Evolutionary conservation across 2,113 vertebrate species (phyloP).

Genomic region (Leiothrix lutea): DNA sequence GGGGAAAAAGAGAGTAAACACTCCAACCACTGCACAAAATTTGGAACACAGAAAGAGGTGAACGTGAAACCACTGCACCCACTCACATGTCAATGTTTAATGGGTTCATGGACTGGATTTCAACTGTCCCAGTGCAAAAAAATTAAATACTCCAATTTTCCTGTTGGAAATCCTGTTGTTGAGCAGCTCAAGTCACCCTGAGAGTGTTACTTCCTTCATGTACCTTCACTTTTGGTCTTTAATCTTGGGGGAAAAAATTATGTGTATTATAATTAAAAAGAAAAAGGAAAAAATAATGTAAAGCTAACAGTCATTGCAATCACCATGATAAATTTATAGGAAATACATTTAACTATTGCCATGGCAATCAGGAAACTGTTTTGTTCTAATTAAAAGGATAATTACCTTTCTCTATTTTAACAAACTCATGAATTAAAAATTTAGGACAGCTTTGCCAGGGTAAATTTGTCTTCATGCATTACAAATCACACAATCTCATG

Average conservation of each 20-base stretch:
- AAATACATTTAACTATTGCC: slow-evolving; percentile 20
- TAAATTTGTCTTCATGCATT: slow-evolving; percentile 7
- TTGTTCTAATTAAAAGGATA: slow-evolving; percentile 45
- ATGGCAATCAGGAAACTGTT: slow-evolving; percentile 33
- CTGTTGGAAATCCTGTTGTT: background rate
- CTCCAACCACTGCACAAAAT: no score
- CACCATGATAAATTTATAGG: slow-evolving; percentile 9
- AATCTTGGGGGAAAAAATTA: background rate
- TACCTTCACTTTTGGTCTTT: background rate
- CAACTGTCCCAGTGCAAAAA: background rate
- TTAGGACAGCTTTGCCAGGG: background rate
- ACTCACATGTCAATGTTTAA: fast-evolving
- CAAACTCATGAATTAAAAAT: slow-evolving; percentile 47
- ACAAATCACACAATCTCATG: background rate
- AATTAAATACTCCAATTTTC: background rate
- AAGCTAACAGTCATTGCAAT: slow-evolving; percentile 3
- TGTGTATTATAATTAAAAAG: background rate
- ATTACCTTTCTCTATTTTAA: slow-evolving; percentile 46
- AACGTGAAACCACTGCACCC: no score
- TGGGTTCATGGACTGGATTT: background rate
- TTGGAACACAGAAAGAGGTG: no score
- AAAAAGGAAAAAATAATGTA: background rate
- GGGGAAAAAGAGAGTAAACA: no score
- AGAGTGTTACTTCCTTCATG: background rate
- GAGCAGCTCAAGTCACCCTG: background rate